Conservation (phyloP, 2,797 vertebrate genomes). For the Gambusia yucatana region DNA sequence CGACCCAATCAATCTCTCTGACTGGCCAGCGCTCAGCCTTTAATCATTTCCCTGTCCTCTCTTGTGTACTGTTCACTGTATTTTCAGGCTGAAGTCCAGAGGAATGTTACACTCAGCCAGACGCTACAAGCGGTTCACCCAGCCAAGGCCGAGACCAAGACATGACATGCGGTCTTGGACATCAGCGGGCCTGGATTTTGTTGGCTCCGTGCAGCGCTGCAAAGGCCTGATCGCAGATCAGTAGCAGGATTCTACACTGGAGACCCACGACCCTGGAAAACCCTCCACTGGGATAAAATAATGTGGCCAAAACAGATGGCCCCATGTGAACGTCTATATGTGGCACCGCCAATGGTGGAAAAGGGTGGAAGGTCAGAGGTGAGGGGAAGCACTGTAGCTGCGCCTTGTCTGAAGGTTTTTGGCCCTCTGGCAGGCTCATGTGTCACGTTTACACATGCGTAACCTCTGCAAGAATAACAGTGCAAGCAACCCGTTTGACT, state of each 20-base stretch:
- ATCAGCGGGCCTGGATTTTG: constrained; percentile 14
- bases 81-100: constrained; percentile 23
- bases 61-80: constrained; percentile 40
- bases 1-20: constrained; percentile 70
- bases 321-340: constrained; percentile 67
- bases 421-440: constrained; percentile 26
- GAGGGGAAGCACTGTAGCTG: constrained; percentile 54
- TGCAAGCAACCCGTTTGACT: not conserved
- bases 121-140: constrained; percentile 9
- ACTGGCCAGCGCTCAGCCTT: constrained; percentile 33
- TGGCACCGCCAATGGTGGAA: constrained; percentile 50
- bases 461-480: constrained; percentile 5
- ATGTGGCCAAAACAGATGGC: constrained; percentile 24
- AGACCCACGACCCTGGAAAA: constrained; percentile 17
- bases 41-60: constrained; percentile 40
- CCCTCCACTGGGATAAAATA: constrained; percentile 32
- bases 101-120: constrained; percentile 19
- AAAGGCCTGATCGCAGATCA: constrained; percentile 1
- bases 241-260: constrained; percentile 26
- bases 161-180: constrained; percentile 16
- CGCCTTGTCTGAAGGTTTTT: constrained; percentile 43
- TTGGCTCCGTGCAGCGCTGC: constrained; percentile 6
- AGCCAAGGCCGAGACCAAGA: constrained; percentile 20
- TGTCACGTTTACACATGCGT: constrained; percentile 17
- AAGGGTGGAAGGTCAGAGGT: constrained; percentile 62